Percentiles rank a stretch among this genome's conserved stretches.
Evolutionary conservation across 2,113 vertebrate genomes (phyloP).

Genomic region (Dasyornis broadbenti): DNA sequence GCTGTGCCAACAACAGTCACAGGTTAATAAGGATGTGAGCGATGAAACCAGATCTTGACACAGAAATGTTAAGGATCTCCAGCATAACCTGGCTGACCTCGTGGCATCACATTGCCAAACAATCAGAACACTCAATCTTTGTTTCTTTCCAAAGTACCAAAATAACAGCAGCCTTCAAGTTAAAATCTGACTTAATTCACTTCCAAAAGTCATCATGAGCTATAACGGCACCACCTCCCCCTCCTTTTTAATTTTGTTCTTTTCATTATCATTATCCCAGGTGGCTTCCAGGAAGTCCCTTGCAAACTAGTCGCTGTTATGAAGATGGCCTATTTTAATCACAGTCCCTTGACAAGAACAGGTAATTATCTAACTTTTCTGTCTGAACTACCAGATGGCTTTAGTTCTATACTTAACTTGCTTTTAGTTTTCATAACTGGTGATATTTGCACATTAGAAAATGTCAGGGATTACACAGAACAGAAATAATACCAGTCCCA

Average conservation of each 20-base stretch:
- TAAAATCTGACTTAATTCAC: conserved; percentile 6
- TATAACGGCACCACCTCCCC: background rate
- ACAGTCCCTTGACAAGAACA: conserved; percentile 50
- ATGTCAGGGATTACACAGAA: background rate
- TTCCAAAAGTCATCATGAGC: background rate
- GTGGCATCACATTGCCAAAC: background rate
- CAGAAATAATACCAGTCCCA: background rate
- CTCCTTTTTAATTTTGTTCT: conserved; percentile 42
- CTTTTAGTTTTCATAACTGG: background rate
- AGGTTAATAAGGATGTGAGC: background rate
- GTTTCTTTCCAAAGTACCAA: background rate
- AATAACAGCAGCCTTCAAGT: background rate
- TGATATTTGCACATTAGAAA: background rate
- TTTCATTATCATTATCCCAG: conserved; percentile 51
- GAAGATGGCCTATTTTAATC: conserved; percentile 59
- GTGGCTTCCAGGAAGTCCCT: conserved; percentile 41
- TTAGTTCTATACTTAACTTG: conserved; percentile 17
- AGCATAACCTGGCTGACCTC: background rate
- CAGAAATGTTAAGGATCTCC: background rate
- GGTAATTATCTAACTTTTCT: conserved; percentile 55
- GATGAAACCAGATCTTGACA: background rate
- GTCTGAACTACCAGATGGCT: conserved; percentile 42
- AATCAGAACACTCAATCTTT: background rate
- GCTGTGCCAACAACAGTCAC: background rate
- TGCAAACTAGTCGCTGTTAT: conserved; percentile 33